phyloP scores from a whole-genome alignment of 2,797 vertebrate species.

The Argya squamiceps region DNA sequence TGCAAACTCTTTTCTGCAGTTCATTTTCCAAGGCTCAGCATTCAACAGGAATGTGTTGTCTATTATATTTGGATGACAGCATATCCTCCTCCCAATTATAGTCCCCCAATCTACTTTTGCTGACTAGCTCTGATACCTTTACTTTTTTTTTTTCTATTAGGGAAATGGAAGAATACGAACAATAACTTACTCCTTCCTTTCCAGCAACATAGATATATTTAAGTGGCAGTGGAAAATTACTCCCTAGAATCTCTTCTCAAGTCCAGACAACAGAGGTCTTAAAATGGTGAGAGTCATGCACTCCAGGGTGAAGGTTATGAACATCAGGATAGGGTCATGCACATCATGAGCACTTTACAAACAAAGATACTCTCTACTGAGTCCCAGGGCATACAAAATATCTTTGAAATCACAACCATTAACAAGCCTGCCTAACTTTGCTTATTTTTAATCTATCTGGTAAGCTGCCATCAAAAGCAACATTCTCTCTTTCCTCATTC shows the following conservation, averaged over 20 bases:
- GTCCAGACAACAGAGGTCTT: background rate
- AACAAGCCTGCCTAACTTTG: background rate
- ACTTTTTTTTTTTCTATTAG: background rate
- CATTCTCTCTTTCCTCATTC: background rate
- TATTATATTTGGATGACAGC: background rate
- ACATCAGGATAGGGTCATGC: background rate
- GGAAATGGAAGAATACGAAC: background rate
- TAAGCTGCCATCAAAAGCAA: background rate
- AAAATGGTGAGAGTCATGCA: background rate
- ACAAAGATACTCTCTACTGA: background rate
- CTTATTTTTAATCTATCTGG: background rate
- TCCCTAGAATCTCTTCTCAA: background rate
- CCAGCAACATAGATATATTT: background rate
- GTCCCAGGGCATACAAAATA: background rate
- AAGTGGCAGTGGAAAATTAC: background rate
- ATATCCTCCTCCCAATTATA: background rate
- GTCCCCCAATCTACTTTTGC: background rate
- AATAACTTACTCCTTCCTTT: background rate
- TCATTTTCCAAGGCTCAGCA: background rate
- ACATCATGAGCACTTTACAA: background rate
- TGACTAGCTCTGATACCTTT: background rate
- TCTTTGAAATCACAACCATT: background rate
- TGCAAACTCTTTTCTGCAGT: background rate
- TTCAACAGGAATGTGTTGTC: background rate
- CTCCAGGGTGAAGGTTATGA: background rate